Evolutionary conservation across 2,113 vertebrate genomes (phyloP).

Genomic region (Pseudolaguvia tuberculata): DNA sequence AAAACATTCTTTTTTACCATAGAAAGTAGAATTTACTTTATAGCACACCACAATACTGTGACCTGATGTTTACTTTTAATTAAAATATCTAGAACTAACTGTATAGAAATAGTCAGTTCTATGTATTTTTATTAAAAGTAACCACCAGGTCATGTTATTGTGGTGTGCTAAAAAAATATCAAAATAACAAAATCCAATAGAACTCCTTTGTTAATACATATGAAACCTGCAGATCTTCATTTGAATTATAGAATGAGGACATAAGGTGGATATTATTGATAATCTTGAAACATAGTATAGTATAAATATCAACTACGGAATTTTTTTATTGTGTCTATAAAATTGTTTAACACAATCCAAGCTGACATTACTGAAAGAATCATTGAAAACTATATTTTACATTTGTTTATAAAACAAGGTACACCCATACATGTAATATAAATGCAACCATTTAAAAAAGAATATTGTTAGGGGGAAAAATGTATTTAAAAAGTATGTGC

Average conservation of each 20-base stretch:
- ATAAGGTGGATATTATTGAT: neutral
- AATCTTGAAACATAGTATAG: neutral
- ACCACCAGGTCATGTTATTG: too few species aligned
- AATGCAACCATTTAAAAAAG: neutral
- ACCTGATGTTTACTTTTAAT: neutral
- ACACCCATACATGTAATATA: too few species aligned
- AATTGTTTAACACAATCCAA: too few species aligned
- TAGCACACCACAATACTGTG: too few species aligned
- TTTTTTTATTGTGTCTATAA: too few species aligned
- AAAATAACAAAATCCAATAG: too few species aligned
- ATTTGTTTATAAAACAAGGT: too few species aligned
- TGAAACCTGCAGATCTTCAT: neutral
- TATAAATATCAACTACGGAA: neutral
- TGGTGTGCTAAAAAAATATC: too few species aligned
- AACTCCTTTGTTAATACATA: neutral
- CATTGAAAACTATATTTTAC: too few species aligned
- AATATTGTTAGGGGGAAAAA: neutral
- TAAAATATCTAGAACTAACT: neutral
- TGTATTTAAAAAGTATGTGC: slow-evolving; percentile 8
- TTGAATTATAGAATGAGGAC: neutral
- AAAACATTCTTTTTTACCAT: neutral
- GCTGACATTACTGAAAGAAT: too few species aligned
- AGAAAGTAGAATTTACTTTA: neutral
- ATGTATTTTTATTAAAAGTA: too few species aligned
- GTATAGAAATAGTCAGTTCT: too few species aligned